These are phyloP conservation scores for Gasterosteus aculeatus DNA, from an alignment of 2,113 vertebrate species.

Conservation along the genomic window DNA sequence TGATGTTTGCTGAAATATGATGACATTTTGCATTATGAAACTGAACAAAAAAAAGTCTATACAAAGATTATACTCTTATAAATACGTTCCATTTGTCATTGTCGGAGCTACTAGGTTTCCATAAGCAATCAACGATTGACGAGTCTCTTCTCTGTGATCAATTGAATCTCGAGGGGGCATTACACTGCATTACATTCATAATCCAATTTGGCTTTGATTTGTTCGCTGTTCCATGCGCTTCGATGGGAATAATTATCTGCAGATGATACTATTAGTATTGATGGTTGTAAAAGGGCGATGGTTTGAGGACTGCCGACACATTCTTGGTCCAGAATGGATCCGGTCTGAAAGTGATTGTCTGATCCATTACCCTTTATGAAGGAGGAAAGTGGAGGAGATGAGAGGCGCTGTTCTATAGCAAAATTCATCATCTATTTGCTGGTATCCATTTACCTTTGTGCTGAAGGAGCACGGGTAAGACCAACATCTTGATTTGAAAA, in stretches of 20 bases:
- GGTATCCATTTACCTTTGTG: slow-evolving; percentile 49
- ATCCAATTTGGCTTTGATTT: slow-evolving; percentile 84
- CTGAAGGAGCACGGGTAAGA: slow-evolving; percentile 17
- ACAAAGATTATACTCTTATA: slow-evolving; percentile 15
- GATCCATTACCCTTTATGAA: slow-evolving; percentile 80
- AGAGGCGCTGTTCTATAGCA: slow-evolving; percentile 50
- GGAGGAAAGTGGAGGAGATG: slow-evolving; percentile 60
- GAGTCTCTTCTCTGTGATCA: slow-evolving; percentile 78
- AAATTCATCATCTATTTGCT: slow-evolving; percentile 61
- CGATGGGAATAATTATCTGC: slow-evolving; percentile 83
- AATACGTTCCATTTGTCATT: slow-evolving; percentile 52
- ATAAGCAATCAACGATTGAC: slow-evolving; percentile 73
- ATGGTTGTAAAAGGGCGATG: slow-evolving; percentile 79
- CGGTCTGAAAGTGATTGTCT: slow-evolving; percentile 76
- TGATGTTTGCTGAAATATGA: neutral
- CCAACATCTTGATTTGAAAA: slow-evolving; percentile 43
- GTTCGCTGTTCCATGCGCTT: slow-evolving; percentile 79
- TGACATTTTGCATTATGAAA: neutral
- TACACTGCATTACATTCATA: slow-evolving; percentile 82
- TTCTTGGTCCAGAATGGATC: slow-evolving; percentile 79
- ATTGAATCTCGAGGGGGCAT: slow-evolving; percentile 78
- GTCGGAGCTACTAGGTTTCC: slow-evolving; percentile 63
- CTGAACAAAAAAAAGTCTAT: slow-evolving; percentile 7
- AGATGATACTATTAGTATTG: slow-evolving; percentile 85
- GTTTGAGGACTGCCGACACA: slow-evolving; percentile 81